phyloP scores from a whole-genome alignment of 2,888 invertebrate species.

The Cetonia aurata region DNA sequence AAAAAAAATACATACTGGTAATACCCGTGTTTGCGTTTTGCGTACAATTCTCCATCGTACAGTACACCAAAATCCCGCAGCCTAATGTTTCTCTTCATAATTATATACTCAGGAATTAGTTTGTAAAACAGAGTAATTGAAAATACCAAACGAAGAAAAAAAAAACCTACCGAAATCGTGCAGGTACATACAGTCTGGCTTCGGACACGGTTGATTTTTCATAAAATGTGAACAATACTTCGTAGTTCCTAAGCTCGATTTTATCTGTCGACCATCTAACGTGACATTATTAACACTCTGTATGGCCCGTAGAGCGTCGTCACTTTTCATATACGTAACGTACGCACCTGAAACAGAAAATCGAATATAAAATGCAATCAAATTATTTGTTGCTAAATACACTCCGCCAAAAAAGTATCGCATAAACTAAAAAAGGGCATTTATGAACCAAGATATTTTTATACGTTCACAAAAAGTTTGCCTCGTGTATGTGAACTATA shows the following conservation, averaged over 20 bases:
- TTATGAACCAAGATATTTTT: too few species aligned
- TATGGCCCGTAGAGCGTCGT: slow-evolving; percentile 97
- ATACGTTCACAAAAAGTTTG: too few species aligned
- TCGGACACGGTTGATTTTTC: slow-evolving; percentile 97
- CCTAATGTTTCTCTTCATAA: too few species aligned
- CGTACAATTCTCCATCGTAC: too few species aligned
- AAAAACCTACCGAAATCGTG: slow-evolving; percentile 86
- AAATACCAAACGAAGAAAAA: not conserved
- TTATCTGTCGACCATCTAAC: slow-evolving; percentile 95
- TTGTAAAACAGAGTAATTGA: slow-evolving; percentile 5
- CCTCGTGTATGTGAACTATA: too few species aligned
- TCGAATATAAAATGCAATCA: too few species aligned
- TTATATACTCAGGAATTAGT: not conserved
- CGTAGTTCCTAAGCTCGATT: slow-evolving; percentile 98
- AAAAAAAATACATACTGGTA: too few species aligned
- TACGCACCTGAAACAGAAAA: slow-evolving; percentile 81
- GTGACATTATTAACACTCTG: slow-evolving; percentile 97
- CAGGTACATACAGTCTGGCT: slow-evolving; percentile 99
- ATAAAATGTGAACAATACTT: slow-evolving; percentile 99
- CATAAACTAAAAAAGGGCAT: too few species aligned
- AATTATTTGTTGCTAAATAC: too few species aligned
- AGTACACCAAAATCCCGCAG: too few species aligned
- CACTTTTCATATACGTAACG: slow-evolving; percentile 90
- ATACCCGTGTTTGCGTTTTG: too few species aligned
- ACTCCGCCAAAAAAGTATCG: too few species aligned